These are phyloP conservation scores for Enteromius fasciolatus DNA, from an alignment of 2,797 vertebrate genomes.

Conservation along the genomic window DNA sequence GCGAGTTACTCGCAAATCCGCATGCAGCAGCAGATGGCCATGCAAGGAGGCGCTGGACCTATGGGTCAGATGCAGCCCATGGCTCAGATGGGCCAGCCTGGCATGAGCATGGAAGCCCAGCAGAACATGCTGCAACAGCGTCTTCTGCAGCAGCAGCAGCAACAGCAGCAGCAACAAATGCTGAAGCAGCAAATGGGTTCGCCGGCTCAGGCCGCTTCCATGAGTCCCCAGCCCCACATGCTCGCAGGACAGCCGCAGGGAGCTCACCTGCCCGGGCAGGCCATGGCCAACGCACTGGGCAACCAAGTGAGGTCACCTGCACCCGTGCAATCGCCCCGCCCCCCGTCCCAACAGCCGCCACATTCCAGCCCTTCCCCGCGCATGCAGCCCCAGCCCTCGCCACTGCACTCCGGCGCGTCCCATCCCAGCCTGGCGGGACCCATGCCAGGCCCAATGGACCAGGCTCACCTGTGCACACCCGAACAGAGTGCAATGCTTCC, in stretches of 20 bases:
- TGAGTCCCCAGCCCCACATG: constrained; percentile 96
- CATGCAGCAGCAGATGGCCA: constrained; percentile 88
- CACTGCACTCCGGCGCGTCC: constrained; percentile 90
- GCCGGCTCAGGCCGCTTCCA: constrained; percentile 87
- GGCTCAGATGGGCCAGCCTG: constrained; percentile 87
- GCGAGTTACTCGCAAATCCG: constrained; percentile 80
- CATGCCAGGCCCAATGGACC: constrained; percentile 89
- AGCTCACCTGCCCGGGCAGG: constrained; percentile 81
- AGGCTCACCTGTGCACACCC: constrained; percentile 89
- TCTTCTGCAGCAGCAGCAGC: constrained; percentile 73
- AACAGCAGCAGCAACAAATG: constrained; percentile 78
- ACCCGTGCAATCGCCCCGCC: constrained; percentile 92
- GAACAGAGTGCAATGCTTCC: constrained; percentile 99
- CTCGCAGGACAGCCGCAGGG: constrained; percentile 87
- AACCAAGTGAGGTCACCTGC: constrained; percentile 96
- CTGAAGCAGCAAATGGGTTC: constrained; percentile 92
- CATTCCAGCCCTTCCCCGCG: constrained; percentile 96
- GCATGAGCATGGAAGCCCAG: constrained; percentile 86
- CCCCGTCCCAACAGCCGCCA: constrained; percentile 92
- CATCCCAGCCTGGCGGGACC: constrained; percentile 88
- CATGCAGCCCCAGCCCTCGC: constrained; percentile 91
- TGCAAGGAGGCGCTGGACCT: constrained; percentile 80
- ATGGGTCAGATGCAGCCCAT: constrained; percentile 91
- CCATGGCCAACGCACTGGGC: constrained; percentile 86
- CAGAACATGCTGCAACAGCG: constrained; percentile 83